These are phyloP conservation scores for Syrphus vitripennis DNA, from an alignment of 2,888 invertebrate species.

Conservation along the genomic window DNA sequence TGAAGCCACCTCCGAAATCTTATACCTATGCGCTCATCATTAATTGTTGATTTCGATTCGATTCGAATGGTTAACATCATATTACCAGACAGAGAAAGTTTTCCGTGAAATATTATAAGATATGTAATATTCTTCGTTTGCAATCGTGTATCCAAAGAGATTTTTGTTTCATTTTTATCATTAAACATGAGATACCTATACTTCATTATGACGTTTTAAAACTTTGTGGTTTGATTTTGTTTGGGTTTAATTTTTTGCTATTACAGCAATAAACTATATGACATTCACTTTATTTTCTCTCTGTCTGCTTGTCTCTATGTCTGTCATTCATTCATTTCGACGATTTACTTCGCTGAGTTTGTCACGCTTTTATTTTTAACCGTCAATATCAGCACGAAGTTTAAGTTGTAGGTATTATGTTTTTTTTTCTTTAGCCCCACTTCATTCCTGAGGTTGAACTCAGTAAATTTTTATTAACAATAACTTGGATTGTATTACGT, in stretches of 20 bases:
- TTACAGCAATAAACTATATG: slow-evolving; percentile 30
- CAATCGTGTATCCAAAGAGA: not conserved
- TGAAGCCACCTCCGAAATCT: not conserved
- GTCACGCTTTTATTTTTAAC: slow-evolving; percentile 57
- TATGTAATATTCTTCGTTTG: slow-evolving; percentile 13
- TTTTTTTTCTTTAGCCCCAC: not conserved
- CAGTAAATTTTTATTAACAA: slow-evolving; percentile 7
- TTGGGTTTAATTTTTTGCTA: slow-evolving; percentile 25
- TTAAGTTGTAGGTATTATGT: slow-evolving; percentile 8
- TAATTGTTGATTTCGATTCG: slow-evolving; percentile 26
- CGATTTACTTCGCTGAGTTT: slow-evolving; percentile 61
- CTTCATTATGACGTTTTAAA: not conserved
- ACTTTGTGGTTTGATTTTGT: slow-evolving; percentile 38
- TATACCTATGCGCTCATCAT: slow-evolving; percentile 39
- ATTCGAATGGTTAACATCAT: slow-evolving; percentile 18
- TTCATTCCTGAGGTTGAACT: not conserved
- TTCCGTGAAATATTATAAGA: slow-evolving; percentile 31
- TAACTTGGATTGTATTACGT: slow-evolving; percentile 55
- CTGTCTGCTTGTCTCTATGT: not conserved
- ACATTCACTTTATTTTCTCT: slow-evolving; percentile 62
- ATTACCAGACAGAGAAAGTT: slow-evolving; percentile 46
- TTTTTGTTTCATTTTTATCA: not conserved
- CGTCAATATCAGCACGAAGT: slow-evolving; percentile 57
- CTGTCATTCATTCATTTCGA: slow-evolving; percentile 9
- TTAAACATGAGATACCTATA: not conserved